Conservation (phyloP, 2,797 vertebrate species). For the Cuniculus paca region DNA sequence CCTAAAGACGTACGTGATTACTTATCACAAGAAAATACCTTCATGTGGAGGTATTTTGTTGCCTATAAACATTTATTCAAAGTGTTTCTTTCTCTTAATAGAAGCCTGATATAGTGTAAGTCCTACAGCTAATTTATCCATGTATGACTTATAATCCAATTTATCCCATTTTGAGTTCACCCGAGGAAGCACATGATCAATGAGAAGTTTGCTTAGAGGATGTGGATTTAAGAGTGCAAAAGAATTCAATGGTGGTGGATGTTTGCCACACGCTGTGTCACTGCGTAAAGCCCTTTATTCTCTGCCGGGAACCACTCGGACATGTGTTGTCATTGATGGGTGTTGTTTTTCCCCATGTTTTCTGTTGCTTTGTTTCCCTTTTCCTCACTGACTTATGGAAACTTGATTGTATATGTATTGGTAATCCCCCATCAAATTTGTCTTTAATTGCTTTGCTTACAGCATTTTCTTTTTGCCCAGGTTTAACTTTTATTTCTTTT, state of each 20-base stretch:
- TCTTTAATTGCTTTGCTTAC: conserved; percentile 17
- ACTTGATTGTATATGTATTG: neutral
- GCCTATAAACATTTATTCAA: conserved; percentile 29
- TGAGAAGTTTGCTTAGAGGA: neutral
- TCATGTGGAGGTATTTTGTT: conserved; percentile 17
- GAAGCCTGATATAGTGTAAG: neutral
- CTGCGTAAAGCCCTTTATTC: neutral
- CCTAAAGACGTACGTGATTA: conserved; percentile 5
- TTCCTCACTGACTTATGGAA: neutral
- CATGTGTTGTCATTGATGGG: neutral
- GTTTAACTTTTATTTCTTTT: neutral
- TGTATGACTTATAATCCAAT: neutral
- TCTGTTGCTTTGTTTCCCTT: neutral
- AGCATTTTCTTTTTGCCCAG: neutral
- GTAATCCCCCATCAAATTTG: neutral
- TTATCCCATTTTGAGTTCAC: neutral
- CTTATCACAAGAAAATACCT: neutral
- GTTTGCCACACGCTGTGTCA: neutral
- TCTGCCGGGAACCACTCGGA: neutral
- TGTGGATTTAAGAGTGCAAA: neutral
- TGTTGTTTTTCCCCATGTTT: neutral
- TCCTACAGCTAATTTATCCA: neutral
- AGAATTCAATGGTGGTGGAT: neutral
- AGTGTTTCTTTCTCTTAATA: neutral
- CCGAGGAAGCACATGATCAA: neutral